These are phyloP conservation scores for Colaptes auratus DNA, from an alignment of 2,113 vertebrate genomes.

Conservation along the genomic window DNA sequence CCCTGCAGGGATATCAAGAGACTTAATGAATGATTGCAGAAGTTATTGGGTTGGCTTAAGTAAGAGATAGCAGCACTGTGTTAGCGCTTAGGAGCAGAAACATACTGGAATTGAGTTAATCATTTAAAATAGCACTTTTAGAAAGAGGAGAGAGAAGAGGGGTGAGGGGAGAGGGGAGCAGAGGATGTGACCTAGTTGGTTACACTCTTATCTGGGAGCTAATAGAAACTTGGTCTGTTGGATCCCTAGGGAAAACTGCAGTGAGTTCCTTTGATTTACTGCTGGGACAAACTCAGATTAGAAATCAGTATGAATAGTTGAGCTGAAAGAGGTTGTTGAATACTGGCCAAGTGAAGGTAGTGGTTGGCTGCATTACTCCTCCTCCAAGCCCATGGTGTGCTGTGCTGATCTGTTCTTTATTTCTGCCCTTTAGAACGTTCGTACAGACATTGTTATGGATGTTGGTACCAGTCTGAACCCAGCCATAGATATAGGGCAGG, in stretches of 20 bases:
- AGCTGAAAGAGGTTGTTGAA: neutral
- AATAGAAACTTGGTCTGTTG: neutral
- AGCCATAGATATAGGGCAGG: conserved; percentile 96
- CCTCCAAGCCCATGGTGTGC: neutral
- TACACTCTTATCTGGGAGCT: neutral
- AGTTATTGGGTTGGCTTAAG: conserved; percentile 11
- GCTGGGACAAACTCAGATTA: neutral
- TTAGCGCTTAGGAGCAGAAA: neutral
- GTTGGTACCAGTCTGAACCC: conserved; percentile 95
- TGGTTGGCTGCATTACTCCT: neutral
- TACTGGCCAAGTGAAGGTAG: neutral
- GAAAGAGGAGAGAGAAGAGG: neutral
- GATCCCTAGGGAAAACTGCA: neutral
- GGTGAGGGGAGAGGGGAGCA: no score
- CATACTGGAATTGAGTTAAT: conserved; percentile 1
- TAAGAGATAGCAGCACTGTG: conserved; percentile 10
- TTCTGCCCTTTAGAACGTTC: conserved; percentile 83
- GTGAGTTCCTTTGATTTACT: neutral
- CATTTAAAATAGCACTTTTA: neutral
- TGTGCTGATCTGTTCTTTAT: neutral
- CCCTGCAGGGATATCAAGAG: neutral
- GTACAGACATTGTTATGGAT: conserved; percentile 95
- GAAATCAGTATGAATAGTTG: neutral
- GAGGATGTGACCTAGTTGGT: neutral
- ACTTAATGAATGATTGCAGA: conserved; percentile 37